These are phyloP conservation scores for Ispidina picta DNA, from an alignment of 2,797 vertebrate species.

Conservation along the genomic window DNA sequence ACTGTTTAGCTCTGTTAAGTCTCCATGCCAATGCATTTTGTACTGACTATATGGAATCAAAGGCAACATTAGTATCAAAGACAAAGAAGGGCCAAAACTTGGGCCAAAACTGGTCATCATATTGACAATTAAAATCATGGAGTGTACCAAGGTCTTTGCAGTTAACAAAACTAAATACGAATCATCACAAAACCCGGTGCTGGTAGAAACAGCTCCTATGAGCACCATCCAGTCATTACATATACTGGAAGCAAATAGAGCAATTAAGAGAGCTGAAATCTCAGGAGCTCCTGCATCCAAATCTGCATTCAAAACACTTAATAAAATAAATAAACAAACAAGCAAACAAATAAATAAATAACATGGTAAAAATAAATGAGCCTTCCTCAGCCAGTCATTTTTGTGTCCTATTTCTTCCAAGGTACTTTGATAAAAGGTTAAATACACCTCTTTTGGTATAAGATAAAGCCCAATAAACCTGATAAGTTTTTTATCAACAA, in stretches of 20 bases:
- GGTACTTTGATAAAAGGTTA: background rate
- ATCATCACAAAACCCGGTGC: background rate
- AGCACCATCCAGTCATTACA: accelerated
- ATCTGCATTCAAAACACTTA: background rate
- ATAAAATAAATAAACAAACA: too few relatives aligned
- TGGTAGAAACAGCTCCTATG: background rate
- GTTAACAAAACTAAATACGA: background rate
- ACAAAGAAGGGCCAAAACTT: background rate
- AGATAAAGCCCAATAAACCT: background rate
- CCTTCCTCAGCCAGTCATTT: background rate
- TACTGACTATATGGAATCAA: background rate
- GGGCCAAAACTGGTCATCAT: background rate
- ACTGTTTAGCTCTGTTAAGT: constrained; percentile 17
- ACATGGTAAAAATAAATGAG: background rate
- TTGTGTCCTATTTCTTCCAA: background rate
- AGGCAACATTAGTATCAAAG: background rate
- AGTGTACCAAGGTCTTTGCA: background rate
- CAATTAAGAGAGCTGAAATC: background rate
- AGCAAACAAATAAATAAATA: background rate
- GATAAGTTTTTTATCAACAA: background rate
- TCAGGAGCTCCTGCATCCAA: background rate
- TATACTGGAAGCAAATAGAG: background rate
- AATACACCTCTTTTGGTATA: background rate
- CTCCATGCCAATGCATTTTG: background rate
- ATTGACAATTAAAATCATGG: background rate